Conservation (phyloP, 2,797 vertebrate genomes). For the Pantherophis alleghaniensis region DNA sequence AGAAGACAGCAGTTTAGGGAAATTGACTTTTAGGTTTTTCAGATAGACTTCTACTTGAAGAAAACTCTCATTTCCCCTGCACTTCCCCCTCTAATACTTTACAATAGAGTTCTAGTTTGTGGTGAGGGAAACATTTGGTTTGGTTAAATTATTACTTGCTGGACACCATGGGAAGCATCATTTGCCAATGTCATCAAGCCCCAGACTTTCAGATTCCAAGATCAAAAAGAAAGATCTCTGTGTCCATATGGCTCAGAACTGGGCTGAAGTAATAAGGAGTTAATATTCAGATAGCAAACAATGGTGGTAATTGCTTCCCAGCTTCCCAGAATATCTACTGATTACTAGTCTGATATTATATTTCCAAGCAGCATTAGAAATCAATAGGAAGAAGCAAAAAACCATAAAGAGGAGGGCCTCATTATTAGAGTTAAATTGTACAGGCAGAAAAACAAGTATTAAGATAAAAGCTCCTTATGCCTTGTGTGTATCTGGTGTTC, state of each 20-base stretch:
- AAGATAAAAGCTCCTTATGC: neutral
- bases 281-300: neutral
- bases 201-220: neutral
- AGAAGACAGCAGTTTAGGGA: neutral
- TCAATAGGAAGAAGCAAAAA: neutral
- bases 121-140: neutral
- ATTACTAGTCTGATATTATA: neutral
- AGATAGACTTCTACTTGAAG: neutral
- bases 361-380: neutral
- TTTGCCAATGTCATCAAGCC: neutral
- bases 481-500: neutral
- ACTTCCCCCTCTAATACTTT: no score
- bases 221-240: neutral
- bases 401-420: neutral
- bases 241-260: neutral
- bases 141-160: neutral
- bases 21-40: neutral
- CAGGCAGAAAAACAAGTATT: neutral
- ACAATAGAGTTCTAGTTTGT: neutral
- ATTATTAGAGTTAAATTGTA: neutral
- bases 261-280: no score
- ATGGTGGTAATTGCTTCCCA: neutral
- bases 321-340: neutral
- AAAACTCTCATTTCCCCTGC: neutral
- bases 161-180: neutral